Evolutionary conservation across 2,888 invertebrate species (phyloP).

Genomic region (Eupeodes luniger): DNA sequence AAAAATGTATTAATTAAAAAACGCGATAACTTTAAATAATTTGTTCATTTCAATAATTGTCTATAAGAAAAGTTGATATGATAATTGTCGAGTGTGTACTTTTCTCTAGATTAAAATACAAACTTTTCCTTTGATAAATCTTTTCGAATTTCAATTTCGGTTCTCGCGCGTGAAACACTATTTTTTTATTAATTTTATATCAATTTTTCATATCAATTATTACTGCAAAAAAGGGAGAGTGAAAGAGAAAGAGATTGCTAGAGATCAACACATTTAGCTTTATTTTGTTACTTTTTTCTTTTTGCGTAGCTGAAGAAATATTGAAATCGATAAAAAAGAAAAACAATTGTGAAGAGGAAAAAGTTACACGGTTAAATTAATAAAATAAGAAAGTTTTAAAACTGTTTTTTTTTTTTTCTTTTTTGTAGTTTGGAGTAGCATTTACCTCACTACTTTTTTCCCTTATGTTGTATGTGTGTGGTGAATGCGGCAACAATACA

Average conservation of each 20-base stretch:
- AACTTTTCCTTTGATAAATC: not conserved
- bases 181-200: constrained; percentile 26
- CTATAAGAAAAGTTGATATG: not conserved
- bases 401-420: not conserved
- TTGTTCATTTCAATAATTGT: not conserved
- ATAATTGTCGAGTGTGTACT: constrained; percentile 4
- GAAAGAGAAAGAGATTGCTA: constrained; percentile 3
- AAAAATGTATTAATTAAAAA: not conserved
- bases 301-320: not conserved
- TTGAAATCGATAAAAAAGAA: constrained; percentile 39
- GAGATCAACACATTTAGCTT: not conserved
- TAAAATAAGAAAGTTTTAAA: not conserved
- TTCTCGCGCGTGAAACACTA: constrained; percentile 59
- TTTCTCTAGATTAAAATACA: not conserved
- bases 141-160: not conserved
- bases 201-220: constrained; percentile 23
- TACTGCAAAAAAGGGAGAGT: constrained; percentile 38
- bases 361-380: not conserved
- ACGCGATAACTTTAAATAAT: not conserved
- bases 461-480: not conserved
- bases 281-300: not conserved
- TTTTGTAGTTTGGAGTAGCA: not conserved
- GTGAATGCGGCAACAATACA: not conserved
- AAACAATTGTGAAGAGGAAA: constrained; percentile 14
- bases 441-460: not conserved